Conservation (phyloP, 2,113 vertebrate genomes). For the Labeo rohita region DNA sequence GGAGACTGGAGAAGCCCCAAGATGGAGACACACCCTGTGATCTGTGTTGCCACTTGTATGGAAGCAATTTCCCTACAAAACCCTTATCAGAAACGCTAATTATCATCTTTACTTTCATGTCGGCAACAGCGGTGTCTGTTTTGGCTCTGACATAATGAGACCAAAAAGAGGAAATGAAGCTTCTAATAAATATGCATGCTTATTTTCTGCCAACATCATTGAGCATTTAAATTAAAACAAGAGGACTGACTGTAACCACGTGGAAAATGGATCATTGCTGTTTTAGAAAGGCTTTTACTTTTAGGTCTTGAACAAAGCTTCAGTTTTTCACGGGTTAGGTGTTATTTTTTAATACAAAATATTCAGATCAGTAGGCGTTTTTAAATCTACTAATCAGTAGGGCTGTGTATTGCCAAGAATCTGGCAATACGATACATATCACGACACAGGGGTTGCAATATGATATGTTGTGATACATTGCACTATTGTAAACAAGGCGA, state of each 20-base stretch:
- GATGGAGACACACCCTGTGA: constrained; percentile 51
- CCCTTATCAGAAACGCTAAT: constrained; percentile 57
- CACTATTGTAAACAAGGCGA: no score
- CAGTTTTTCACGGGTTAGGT: not conserved
- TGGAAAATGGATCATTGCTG: constrained; percentile 6
- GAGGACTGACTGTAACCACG: constrained; percentile 20
- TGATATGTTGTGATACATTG: no score
- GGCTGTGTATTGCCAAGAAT: no score
- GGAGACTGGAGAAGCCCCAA: constrained; percentile 53
- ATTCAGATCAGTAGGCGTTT: not conserved
- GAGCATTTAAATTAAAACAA: constrained; percentile 40
- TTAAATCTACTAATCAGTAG: not conserved
- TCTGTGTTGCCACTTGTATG: constrained; percentile 62
- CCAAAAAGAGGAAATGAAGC: constrained; percentile 49
- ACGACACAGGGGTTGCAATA: no score
- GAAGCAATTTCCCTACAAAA: constrained; percentile 53
- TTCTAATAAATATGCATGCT: constrained; percentile 57
- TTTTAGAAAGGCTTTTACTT: not conserved
- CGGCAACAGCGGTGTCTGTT: constrained; percentile 56
- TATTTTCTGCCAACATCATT: constrained; percentile 29
- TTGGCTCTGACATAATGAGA: constrained; percentile 56
- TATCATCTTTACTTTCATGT: constrained; percentile 60
- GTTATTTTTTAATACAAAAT: constrained; percentile 15
- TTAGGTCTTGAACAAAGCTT: constrained; percentile 2
- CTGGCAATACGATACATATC: no score